Conservation (phyloP, 1,140 invertebrate genomes). For the Tetramorium simillimum region DNA sequence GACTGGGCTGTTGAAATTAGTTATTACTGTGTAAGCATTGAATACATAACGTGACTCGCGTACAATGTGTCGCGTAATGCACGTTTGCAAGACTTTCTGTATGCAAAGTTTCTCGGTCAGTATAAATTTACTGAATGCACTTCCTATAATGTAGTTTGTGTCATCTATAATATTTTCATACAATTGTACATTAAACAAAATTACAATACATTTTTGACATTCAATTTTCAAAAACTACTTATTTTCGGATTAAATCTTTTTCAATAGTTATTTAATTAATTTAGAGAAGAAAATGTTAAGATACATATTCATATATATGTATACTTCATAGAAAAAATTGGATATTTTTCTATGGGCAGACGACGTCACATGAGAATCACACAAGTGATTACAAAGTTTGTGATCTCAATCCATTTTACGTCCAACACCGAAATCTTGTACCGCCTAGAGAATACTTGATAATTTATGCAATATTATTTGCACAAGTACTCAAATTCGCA, state of each 20-base stretch:
- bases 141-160: not conserved
- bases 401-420: constrained; percentile 4
- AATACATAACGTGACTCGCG: constrained; percentile 48
- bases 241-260: not conserved
- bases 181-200: not conserved
- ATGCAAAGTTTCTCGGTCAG: constrained; percentile 3
- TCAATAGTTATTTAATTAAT: not conserved
- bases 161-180: not conserved
- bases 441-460: not conserved
- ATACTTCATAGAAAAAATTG: not conserved
- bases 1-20: constrained; percentile 39
- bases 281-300: not conserved
- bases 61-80: constrained; percentile 16
- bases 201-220: not conserved
- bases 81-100: not conserved
- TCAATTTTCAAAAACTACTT: not conserved
- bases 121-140: not conserved
- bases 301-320: not conserved
- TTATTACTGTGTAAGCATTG: constrained; percentile 49
- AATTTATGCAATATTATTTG: not conserved
- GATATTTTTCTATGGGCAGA: not conserved
- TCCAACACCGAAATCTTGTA: not conserved
- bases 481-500: constrained; percentile 39
- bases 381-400: not conserved
- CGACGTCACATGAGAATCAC: not conserved